A percentile compares a stretch with the other conserved stretches of the same genome.
phyloP scores from a whole-genome alignment of 2,797 vertebrate species.

The Chiloscyllium punctatum region DNA sequence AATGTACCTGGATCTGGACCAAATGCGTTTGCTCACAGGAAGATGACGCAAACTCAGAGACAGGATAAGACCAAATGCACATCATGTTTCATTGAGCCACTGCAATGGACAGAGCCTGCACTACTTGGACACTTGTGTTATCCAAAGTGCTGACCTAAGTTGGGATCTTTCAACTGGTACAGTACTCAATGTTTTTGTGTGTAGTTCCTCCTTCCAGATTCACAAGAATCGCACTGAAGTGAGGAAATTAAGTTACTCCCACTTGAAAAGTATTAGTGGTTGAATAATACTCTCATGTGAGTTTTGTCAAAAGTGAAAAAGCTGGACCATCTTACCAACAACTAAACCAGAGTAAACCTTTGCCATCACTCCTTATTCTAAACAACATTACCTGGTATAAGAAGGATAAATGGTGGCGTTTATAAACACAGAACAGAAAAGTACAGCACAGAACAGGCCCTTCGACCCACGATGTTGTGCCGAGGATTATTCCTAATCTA shows the following conservation, averaged over 20 bases:
- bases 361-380: not conserved
- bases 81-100: slow-evolving; percentile 84
- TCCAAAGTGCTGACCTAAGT: slow-evolving; percentile 79
- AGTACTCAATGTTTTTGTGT: slow-evolving; percentile 90
- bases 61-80: slow-evolving; percentile 66
- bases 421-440: too few species aligned
- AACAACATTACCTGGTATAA: not conserved
- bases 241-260: slow-evolving; percentile 51
- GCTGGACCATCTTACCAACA: not conserved
- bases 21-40: slow-evolving; percentile 76
- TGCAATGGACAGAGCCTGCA: slow-evolving; percentile 84
- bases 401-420: not conserved
- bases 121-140: slow-evolving; percentile 87
- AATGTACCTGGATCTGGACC: slow-evolving; percentile 70
- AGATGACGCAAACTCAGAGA: slow-evolving; percentile 44
- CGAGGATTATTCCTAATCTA: too few species aligned
- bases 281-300: not conserved
- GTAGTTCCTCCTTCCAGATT: slow-evolving; percentile 86
- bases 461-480: too few species aligned
- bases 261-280: slow-evolving; percentile 45
- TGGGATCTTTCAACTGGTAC: slow-evolving; percentile 89
- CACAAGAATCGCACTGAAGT: slow-evolving; percentile 83
- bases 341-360: not conserved
- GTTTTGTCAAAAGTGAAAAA: not conserved
- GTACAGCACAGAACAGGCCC: too few species aligned